These are phyloP conservation scores for Myodes glareolus DNA, from an alignment of 2,113 vertebrate species.

Conservation along the genomic window DNA sequence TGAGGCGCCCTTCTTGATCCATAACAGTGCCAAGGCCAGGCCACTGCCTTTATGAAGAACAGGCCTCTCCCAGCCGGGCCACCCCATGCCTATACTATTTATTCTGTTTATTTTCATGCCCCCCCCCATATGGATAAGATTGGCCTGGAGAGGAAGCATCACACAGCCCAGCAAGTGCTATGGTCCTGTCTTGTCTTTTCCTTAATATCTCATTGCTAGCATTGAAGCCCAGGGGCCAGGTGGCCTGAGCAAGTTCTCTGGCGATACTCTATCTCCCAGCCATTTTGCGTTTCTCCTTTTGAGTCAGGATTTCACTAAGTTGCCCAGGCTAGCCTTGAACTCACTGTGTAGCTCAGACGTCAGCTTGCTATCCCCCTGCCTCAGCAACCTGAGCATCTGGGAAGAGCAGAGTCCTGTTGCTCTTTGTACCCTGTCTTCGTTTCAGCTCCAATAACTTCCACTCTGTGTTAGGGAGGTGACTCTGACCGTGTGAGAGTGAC, in stretches of 20 bases:
- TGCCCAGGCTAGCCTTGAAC: not conserved
- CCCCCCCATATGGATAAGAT: accelerated
- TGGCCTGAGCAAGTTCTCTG: not conserved
- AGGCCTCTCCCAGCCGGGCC: accelerated
- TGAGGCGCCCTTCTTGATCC: accelerated
- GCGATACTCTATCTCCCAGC: not conserved
- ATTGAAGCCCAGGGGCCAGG: not conserved
- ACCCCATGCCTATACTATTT: accelerated
- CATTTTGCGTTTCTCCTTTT: not conserved
- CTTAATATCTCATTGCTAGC: not conserved
- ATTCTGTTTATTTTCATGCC: accelerated
- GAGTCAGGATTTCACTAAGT: not conserved
- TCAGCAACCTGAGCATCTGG: not conserved
- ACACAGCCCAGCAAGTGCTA: not conserved
- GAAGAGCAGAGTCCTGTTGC: not conserved
- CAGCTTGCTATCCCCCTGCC: not conserved
- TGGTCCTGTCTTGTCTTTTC: not conserved
- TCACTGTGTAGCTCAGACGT: not conserved
- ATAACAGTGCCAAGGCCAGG: accelerated
- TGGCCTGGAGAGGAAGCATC: accelerated
- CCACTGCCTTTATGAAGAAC: not conserved
- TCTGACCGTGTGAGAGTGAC: accelerated
- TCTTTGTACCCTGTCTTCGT: not conserved
- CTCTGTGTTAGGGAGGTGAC: not conserved
- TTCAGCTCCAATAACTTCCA: conserved; percentile 28